Percentiles rank a stretch among this genome's conserved stretches.
Conservation (phyloP, 2,888 invertebrate genomes). For the Lithophane leautieri region DNA sequence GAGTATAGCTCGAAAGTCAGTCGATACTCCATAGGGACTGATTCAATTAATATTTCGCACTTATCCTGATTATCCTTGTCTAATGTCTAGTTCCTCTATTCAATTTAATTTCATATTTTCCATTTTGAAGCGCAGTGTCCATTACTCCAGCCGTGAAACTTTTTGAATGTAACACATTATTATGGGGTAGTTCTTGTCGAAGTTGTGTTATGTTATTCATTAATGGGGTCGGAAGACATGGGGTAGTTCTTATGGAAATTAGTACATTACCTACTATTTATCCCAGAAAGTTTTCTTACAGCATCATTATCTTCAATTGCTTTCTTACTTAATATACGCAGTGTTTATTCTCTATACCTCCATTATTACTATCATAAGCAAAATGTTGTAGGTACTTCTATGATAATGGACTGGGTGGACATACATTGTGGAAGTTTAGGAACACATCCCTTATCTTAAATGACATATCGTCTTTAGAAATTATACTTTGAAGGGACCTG, state of each 20-base stretch:
- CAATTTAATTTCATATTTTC: background rate
- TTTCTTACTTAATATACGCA: constrained; percentile 4
- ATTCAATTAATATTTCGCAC: constrained; percentile 18
- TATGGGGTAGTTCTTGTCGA: background rate
- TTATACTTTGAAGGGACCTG: constrained; percentile 37
- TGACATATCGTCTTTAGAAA: constrained; percentile 56
- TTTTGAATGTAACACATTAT: background rate
- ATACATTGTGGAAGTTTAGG: constrained; percentile 38
- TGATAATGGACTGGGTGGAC: constrained; percentile 39
- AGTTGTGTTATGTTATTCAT: background rate
- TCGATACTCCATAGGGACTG: constrained; percentile 11
- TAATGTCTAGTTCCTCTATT: background rate
- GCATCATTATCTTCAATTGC: constrained; percentile 12
- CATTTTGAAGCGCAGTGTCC: background rate
- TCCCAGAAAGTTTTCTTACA: constrained; percentile 12
- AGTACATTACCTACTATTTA: background rate
- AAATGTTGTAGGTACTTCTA: constrained; percentile 1
- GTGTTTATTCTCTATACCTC: background rate
- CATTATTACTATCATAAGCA: constrained; percentile 16
- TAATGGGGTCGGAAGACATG: background rate
- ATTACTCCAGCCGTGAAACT: background rate
- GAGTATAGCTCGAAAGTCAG: background rate
- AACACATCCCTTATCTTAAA: constrained; percentile 50
- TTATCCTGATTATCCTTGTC: background rate
- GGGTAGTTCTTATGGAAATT: background rate